Conservation (phyloP, 2,888 invertebrate genomes). For the Chirona hameri region DNA sequence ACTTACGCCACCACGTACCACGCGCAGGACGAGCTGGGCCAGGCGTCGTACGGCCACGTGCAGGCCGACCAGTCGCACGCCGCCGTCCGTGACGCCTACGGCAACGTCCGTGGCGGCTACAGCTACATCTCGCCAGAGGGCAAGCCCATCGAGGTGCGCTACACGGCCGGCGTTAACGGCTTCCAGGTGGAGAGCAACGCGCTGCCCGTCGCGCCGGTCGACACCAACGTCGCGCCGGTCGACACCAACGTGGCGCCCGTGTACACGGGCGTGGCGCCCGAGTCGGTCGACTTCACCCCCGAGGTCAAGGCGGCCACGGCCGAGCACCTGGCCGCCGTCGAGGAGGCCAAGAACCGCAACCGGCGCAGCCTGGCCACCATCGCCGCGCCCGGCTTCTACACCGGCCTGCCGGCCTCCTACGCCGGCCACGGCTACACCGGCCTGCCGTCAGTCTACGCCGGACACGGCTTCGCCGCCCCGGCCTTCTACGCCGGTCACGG, state of each 20-base stretch:
- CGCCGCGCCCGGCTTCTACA: constrained; percentile 47
- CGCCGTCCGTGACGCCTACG: constrained; percentile 45
- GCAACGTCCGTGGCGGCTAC: constrained; percentile 50
- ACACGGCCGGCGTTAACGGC: constrained; percentile 49
- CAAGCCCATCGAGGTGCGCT: constrained; percentile 47
- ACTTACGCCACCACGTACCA: constrained; percentile 41
- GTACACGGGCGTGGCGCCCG: constrained; percentile 1
- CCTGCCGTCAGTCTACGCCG: constrained; percentile 44
- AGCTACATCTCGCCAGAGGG: constrained; percentile 52
- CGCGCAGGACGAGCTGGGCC: constrained; percentile 42
- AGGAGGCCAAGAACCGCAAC: constrained; percentile 3
- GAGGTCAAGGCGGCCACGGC: constrained; percentile 34
- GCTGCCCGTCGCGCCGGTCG: constrained; percentile 49
- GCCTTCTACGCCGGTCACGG: constrained; percentile 42
- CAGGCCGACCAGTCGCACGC: constrained; percentile 40
- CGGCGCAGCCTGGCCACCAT: background rate
- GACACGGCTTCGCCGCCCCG: background rate
- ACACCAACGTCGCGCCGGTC: constrained; percentile 57
- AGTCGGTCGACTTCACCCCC: constrained; percentile 53
- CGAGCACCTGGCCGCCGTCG: constrained; percentile 34
- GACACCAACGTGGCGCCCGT: constrained; percentile 1
- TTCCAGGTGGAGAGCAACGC: constrained; percentile 52
- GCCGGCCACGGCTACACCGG: constrained; percentile 42
- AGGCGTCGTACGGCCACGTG: constrained; percentile 34
- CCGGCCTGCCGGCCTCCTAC: background rate